phyloP scores from a whole-genome alignment of 2,888 invertebrate genomes.

The Dusona sp. region DNA sequence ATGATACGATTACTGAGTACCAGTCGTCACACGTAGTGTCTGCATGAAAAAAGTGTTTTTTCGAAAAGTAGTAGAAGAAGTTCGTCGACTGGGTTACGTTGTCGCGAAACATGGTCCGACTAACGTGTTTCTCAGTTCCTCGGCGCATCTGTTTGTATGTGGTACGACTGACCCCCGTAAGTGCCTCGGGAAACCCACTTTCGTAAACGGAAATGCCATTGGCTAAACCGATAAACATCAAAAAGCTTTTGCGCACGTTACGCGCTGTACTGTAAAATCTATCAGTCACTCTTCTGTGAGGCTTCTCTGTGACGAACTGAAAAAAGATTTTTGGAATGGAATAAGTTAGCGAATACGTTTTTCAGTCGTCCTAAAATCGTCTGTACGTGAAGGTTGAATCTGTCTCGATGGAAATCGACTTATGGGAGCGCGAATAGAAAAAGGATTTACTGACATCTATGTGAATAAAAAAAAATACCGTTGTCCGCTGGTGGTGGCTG shows the following conservation, averaged over 20 bases:
- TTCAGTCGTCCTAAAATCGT: background rate
- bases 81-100: background rate
- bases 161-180: conserved; percentile 32
- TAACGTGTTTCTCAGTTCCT: conserved; percentile 16
- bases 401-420: background rate
- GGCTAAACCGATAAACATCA: conserved; percentile 79
- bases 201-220: conserved; percentile 71
- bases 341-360: conserved; percentile 16
- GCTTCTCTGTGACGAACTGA: conserved; percentile 2
- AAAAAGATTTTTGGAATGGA: conserved; percentile 23
- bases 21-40: background rate
- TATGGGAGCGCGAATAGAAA: background rate
- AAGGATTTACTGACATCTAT: background rate
- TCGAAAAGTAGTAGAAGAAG: background rate
- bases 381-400: background rate
- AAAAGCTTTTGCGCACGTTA: conserved; percentile 72
- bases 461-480: background rate
- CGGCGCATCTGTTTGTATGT: background rate
- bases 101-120: conserved; percentile 2
- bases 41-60: background rate
- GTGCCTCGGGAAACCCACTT: conserved; percentile 52
- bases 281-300: conserved; percentile 8
- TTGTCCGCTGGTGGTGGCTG: too few relatives aligned
- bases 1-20: background rate
- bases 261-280: conserved; percentile 46